Base-by-base conservation (phyloP, 2,797 vertebrate genomes). In the Myoxocephalus aenaeus region DNA sequence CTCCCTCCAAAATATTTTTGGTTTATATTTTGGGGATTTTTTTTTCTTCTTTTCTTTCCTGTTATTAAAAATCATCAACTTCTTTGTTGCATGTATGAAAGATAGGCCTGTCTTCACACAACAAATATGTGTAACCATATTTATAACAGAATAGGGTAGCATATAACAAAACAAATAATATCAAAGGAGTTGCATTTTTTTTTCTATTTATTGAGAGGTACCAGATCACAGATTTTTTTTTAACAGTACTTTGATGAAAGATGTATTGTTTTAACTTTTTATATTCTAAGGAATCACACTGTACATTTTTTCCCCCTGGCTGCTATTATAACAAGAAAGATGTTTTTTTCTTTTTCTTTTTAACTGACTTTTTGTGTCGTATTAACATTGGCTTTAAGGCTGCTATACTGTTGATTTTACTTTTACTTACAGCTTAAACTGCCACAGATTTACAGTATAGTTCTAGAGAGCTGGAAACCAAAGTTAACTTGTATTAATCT, bases 381-480 rank as follows among this genome's bases (percentile, higher is more conserved):
- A 92, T 91, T 90, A 81, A 87, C 85, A 85, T 86, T 83, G 84
- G 92, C 92, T 94, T 94, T 91, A 78, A 86, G 90, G 91, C 92
- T 94, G 93, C 92, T 93, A 87, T 87, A 90, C 84, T 90, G 87
- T 91, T 48, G 51, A 89, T 90, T 88, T 84, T 86, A 87, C 77
- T 79, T 88, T 83, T 64, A 82, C 86, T 86, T 74, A 92, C 89
- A 94, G 93, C 93, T 93, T 93, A 86, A 93, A 93, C 93, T 94
- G 94, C 94, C 93, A 94, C 92, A 82, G 83, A 73, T 84, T 92
- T 81, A 92, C 90, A 93, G 90, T 92, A 85, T 90, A 90, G 89
- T 77, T 81, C 66, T 93, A 90, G 90, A 93, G 89, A 92, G 92
- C 93, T 93, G 89, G 81, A 93, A 93, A 94, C 94, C 93, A 94